phyloP scores from a whole-genome alignment of 2,797 vertebrate genomes.

The Rhodeus uyekii region DNA sequence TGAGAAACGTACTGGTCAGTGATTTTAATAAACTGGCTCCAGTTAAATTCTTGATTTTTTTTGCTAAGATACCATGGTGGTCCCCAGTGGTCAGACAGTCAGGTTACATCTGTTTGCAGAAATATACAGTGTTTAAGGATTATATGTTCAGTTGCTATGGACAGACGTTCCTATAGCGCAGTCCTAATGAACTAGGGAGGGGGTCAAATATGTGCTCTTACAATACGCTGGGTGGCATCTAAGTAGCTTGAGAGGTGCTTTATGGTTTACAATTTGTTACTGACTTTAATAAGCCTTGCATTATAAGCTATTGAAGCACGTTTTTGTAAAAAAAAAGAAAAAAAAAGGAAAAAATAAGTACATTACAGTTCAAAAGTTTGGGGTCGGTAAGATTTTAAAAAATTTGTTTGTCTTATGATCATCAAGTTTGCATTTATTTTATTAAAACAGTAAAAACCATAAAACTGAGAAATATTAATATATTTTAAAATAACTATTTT shows the following conservation, averaged over 20 bases:
- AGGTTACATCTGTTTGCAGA: slow-evolving; percentile 42
- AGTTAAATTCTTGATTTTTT: slow-evolving; percentile 31
- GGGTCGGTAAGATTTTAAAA: background rate
- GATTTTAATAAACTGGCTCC: slow-evolving; percentile 24
- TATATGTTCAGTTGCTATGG: slow-evolving; percentile 26
- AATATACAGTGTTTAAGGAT: slow-evolving; percentile 23
- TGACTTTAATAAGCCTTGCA: background rate
- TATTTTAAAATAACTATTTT: background rate
- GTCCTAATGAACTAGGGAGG: slow-evolving; percentile 1
- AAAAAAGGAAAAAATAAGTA: too few relatives aligned
- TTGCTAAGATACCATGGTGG: slow-evolving; percentile 55
- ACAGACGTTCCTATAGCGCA: slow-evolving; percentile 9
- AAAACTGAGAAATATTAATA: background rate
- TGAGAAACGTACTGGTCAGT: slow-evolving; percentile 13
- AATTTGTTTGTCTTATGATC: background rate
- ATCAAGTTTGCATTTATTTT: background rate
- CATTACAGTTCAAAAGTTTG: background rate
- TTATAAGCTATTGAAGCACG: background rate
- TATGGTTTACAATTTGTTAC: background rate
- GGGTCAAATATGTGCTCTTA: slow-evolving; percentile 10
- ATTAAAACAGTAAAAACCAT: background rate
- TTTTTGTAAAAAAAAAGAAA: background rate
- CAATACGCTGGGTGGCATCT: background rate
- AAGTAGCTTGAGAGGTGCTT: background rate
- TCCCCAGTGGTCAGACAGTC: slow-evolving; percentile 46